These are phyloP conservation scores for Circaetus cinerascens DNA, from an alignment of 2,113 vertebrate species.

Conservation along the genomic window DNA sequence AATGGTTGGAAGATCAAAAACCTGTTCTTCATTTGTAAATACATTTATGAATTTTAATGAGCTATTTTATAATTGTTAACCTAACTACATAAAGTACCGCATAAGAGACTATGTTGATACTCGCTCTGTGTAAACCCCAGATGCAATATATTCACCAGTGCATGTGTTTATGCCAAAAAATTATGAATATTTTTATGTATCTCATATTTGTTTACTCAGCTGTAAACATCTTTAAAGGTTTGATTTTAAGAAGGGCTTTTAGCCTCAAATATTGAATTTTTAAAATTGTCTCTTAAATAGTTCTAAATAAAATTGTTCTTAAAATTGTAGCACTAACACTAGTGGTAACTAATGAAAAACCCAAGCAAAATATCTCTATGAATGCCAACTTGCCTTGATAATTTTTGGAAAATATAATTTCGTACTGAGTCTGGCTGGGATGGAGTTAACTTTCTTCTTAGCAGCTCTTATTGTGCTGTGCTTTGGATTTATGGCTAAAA, in stretches of 20 bases:
- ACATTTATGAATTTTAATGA: not conserved
- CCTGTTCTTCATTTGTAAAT: not conserved
- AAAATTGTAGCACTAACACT: not conserved
- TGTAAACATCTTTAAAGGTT: not conserved
- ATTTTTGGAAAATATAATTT: not conserved
- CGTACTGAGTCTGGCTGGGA: fast-evolving
- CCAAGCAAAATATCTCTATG: not conserved
- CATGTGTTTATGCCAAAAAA: not conserved
- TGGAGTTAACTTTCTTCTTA: not conserved
- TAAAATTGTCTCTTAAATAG: not conserved
- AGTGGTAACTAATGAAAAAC: not conserved
- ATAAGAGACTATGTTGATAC: not conserved
- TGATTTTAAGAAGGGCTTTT: not conserved
- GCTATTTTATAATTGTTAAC: not conserved
- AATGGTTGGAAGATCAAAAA: not conserved
- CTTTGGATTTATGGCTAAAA: not conserved
- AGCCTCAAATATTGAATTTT: not conserved
- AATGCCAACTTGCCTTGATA: not conserved
- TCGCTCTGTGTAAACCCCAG: not conserved
- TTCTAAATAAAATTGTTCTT: not conserved
- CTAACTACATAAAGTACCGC: not conserved
- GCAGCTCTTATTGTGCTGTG: not conserved
- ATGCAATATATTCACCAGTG: not conserved
- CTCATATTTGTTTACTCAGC: not conserved
- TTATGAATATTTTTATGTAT: not conserved